Evolutionary conservation across 2,888 invertebrate species (phyloP).

Genomic region (Brachypalpus laphriformis): DNA sequence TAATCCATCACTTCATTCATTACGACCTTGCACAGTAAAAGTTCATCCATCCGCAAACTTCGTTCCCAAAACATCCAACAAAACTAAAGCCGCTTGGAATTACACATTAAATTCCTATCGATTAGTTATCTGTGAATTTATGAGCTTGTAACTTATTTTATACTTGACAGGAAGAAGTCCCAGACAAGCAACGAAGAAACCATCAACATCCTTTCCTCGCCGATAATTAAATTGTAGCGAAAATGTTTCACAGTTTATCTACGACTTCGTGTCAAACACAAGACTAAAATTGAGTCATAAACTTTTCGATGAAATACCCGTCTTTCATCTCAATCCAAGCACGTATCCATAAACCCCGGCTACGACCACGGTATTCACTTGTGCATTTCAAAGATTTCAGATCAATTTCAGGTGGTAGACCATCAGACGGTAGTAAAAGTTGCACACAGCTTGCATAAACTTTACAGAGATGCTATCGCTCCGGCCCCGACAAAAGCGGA

Average conservation of each 20-base stretch:
- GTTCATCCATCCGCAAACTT: background rate
- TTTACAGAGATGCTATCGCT: background rate
- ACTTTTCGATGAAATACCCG: constrained; percentile 19
- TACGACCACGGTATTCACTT: constrained; percentile 21
- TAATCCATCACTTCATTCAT: too few species aligned
- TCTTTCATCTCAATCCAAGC: constrained; percentile 30
- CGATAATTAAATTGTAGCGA: constrained; percentile 19
- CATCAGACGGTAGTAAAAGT: constrained; percentile 8
- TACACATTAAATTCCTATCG: background rate
- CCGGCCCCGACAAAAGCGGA: constrained; percentile 23
- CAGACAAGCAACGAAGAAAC: background rate
- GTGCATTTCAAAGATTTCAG: constrained; percentile 40
- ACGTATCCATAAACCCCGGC: constrained; percentile 36
- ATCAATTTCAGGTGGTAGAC: constrained; percentile 43
- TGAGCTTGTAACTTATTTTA: background rate
- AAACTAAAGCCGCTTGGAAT: background rate
- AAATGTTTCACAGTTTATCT: constrained; percentile 2
- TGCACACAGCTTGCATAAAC: constrained; percentile 18
- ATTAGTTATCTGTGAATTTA: background rate
- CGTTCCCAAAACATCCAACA: background rate
- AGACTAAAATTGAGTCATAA: constrained; percentile 22
- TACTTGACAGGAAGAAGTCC: background rate
- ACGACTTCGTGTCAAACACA: constrained; percentile 3
- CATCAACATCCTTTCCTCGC: background rate
- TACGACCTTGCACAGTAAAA: background rate